Evolutionary conservation across 1,140 invertebrate genomes (phyloP).

Genomic region (Ctenoplectra terminalis): DNA sequence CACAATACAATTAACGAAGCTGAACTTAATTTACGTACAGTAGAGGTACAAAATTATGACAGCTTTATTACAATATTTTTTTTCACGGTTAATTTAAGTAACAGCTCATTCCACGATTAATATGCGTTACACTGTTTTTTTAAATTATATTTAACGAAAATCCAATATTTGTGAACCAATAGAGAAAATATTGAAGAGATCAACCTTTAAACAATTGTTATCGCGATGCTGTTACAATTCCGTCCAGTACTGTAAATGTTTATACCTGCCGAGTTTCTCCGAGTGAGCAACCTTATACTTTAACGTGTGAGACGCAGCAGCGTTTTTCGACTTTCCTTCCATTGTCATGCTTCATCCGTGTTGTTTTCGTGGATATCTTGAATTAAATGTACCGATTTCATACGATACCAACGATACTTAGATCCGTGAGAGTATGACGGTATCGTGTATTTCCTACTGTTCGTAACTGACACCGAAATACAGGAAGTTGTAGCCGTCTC

Average conservation of each 20-base stretch:
- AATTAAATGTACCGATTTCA: neutral
- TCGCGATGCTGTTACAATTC: no score
- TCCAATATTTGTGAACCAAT: no score
- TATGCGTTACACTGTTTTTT: no score
- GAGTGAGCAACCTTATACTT: slow-evolving; percentile 70
- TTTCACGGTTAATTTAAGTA: no score
- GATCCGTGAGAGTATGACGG: neutral
- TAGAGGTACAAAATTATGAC: no score
- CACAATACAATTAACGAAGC: neutral
- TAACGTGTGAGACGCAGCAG: neutral
- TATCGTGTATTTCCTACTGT: slow-evolving; percentile 23
- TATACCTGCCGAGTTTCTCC: slow-evolving; percentile 74
- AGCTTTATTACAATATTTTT: no score
- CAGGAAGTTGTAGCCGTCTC: slow-evolving; percentile 29
- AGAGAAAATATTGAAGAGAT: no score
- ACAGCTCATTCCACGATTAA: no score
- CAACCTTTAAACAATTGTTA: no score
- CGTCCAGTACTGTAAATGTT: no score
- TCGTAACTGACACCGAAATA: slow-evolving; percentile 43
- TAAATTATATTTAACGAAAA: no score
- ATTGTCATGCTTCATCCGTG: neutral
- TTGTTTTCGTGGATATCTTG: neutral
- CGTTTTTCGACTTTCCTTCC: neutral
- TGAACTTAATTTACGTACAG: neutral
- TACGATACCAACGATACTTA: slow-evolving; percentile 4